phyloP scores from a whole-genome alignment of 2,797 vertebrate genomes.

The Trachops cirrhosus region DNA sequence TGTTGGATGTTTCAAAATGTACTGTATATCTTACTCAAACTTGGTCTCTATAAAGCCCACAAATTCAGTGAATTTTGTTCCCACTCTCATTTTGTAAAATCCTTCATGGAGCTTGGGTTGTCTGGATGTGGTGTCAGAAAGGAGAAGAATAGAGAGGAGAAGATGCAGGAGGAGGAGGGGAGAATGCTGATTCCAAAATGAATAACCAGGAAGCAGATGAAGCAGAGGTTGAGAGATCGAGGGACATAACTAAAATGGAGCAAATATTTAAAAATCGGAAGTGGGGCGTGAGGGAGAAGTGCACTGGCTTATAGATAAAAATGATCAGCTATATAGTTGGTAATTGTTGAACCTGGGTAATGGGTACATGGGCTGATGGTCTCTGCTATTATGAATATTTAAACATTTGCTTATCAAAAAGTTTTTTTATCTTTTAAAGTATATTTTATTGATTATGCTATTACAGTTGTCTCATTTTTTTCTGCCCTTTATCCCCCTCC shows the following conservation, averaged over 20 bases:
- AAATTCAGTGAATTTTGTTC: neutral
- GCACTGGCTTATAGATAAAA: neutral
- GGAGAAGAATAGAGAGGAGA: neutral
- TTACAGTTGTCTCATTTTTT: too few species aligned
- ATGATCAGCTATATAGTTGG: neutral
- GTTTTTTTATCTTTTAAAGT: neutral
- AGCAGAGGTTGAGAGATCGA: neutral
- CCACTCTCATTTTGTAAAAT: neutral
- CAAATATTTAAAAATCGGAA: neutral
- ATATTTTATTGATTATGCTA: too few species aligned
- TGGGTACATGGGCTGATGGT: neutral
- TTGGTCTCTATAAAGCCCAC: neutral
- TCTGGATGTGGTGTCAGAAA: neutral
- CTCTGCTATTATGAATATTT: neutral
- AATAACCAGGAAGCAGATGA: neutral
- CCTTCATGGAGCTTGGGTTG: neutral
- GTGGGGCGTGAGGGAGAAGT: neutral
- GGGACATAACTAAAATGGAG: neutral
- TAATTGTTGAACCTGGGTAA: neutral
- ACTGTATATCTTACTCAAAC: neutral
- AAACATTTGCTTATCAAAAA: neutral
- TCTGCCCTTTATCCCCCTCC: too few species aligned
- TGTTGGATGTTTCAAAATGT: neutral
- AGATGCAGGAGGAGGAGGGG: neutral
- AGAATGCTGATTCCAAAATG: neutral